A percentile compares a stretch with the other conserved stretches of the same genome.
Conservation (phyloP, 2,113 vertebrate species). For the Hyaena hyaena region DNA sequence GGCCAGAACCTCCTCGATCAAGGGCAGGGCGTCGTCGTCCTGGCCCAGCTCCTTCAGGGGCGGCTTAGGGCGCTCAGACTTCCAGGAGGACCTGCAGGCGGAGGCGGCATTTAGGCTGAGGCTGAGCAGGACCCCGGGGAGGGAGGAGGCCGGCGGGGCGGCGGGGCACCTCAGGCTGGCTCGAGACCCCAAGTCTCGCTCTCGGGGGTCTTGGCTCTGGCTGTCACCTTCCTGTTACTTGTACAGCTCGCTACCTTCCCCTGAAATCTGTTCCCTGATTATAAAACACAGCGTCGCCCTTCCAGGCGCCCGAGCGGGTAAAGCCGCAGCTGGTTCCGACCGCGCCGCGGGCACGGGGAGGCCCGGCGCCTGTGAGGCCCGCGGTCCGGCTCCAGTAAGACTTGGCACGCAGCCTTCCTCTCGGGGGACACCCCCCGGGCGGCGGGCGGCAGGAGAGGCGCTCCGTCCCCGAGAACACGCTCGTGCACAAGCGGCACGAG, state of each 20-base stretch:
- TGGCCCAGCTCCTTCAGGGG: slow-evolving; percentile 84
- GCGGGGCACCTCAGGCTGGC: background rate
- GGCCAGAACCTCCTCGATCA: slow-evolving; percentile 87
- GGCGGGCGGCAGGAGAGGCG: too few species aligned
- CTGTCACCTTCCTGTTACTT: background rate
- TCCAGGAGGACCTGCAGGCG: slow-evolving; percentile 93
- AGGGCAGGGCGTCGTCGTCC: slow-evolving; percentile 86
- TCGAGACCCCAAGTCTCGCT: background rate
- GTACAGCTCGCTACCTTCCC: slow-evolving; percentile 1
- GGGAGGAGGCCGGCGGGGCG: background rate
- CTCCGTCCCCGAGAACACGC: background rate
- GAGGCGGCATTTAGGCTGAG: background rate
- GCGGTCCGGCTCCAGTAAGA: background rate
- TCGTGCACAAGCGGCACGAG: background rate
- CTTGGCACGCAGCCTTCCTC: background rate
- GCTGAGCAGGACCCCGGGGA: background rate
- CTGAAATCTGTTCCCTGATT: slow-evolving; percentile 42
- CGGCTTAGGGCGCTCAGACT: slow-evolving; percentile 93
- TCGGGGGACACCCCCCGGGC: too few species aligned
- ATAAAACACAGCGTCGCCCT: background rate
- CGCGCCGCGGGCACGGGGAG: background rate
- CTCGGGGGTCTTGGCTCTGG: background rate
- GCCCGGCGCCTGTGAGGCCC: too few species aligned
- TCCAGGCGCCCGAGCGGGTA: background rate
- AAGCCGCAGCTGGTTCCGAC: background rate